These are phyloP conservation scores for Ammodytes dubius DNA, from an alignment of 2,113 vertebrate genomes.

Conservation along the genomic window DNA sequence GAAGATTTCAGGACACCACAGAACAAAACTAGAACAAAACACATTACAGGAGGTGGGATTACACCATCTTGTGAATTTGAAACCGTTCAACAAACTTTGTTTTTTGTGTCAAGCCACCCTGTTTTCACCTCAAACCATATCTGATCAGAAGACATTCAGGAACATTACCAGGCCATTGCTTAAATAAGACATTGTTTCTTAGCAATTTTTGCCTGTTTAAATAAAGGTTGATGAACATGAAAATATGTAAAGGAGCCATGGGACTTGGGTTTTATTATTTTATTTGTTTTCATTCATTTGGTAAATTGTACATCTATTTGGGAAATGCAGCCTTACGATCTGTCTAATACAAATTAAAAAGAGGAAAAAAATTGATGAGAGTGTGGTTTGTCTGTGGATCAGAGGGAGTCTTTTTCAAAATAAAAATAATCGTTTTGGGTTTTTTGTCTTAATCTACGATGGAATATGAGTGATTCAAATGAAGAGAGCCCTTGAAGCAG, in stretches of 20 bases:
- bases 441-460: constrained; percentile 24
- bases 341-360: constrained; percentile 67
- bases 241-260: not conserved
- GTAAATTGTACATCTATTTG: constrained; percentile 68
- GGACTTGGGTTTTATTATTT: constrained; percentile 71
- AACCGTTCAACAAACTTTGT: not conserved
- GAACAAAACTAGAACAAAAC: constrained; percentile 2
- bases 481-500: constrained; percentile 61
- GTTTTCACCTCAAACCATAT: not conserved
- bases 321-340: constrained; percentile 36
- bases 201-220: too few relatives aligned
- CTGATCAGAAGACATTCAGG: not conserved
- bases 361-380: constrained; percentile 22
- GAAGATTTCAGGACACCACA: constrained; percentile 27
- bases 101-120: not conserved
- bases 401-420: constrained; percentile 40
- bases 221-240: too few relatives aligned
- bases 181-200: too few relatives aligned
- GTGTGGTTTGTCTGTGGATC: constrained; percentile 41
- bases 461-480: constrained; percentile 28
- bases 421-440: constrained; percentile 18
- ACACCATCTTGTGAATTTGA: not conserved
- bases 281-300: constrained; percentile 78
- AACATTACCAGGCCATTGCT: too few relatives aligned
- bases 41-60: not conserved